A percentile compares a stretch with the other conserved stretches of the same genome.
Conservation (phyloP, 2,888 invertebrate genomes). For the Bellardia bayeri region DNA sequence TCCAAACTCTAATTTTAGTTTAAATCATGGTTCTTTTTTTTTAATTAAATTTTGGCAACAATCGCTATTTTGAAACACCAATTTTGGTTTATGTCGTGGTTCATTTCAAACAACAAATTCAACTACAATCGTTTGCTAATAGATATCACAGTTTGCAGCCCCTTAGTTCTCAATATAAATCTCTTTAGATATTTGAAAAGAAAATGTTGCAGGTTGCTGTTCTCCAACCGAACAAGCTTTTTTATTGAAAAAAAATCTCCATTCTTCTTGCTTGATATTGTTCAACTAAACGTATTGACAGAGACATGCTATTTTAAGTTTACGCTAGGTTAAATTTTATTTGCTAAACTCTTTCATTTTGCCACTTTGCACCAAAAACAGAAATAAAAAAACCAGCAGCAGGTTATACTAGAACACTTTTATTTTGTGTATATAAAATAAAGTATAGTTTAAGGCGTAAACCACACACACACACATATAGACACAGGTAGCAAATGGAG, state of each 20-base stretch:
- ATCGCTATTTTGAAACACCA: too few species aligned
- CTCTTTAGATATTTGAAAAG: background rate
- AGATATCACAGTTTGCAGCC: background rate
- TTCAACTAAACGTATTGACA: conserved; percentile 63
- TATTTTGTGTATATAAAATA: conserved; percentile 31
- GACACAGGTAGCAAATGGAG: conserved; percentile 50
- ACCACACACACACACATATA: conserved; percentile 40
- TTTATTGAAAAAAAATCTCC: background rate
- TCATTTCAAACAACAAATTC: too few species aligned
- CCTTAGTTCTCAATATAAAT: background rate
- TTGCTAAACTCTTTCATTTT: conserved; percentile 70
- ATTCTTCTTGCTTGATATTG: conserved; percentile 15
- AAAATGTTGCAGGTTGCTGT: background rate
- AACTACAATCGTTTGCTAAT: too few species aligned
- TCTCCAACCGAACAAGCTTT: background rate
- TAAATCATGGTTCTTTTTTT: too few species aligned
- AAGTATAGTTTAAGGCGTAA: conserved; percentile 69
- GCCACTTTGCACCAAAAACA: conserved; percentile 56
- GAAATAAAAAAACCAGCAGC: conserved; percentile 30
- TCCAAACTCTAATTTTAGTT: too few species aligned
- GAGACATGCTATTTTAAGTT: conserved; percentile 67
- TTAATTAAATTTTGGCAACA: too few species aligned
- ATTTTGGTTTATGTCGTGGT: too few species aligned
- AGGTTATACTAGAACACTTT: background rate
- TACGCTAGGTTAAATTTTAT: conserved; percentile 70